Base-by-base conservation (phyloP, 2,113 vertebrate species). In the Sphaerodactylus townsendi region DNA sequence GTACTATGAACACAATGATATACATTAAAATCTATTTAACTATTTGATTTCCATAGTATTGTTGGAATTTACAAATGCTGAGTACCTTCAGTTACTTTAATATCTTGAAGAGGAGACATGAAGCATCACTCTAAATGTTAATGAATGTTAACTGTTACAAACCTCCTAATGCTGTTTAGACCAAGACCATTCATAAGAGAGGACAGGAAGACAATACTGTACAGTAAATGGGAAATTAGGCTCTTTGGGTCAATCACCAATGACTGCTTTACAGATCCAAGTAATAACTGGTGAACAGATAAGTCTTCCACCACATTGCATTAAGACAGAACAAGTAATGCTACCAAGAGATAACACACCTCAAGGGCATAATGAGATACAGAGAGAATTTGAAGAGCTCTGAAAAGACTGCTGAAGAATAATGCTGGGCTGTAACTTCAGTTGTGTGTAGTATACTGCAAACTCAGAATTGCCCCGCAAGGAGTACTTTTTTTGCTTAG, bases 261-360 rank as follows among this genome's bases (percentile, higher is more conserved):
- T 82, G 86, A 69, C 65, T 80, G 85, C 82, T 92, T 85, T 48
- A 68, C 3, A 86, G 92, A 92, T 91, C 78, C 86, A 89, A 90
- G 79, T 77, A 92, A 87, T 81, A 86, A 81, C 88, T 70, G 79
- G 90, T 92, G 95, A 95, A 94, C 93, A 95, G 91, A 93, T 94
- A 94, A 94, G 91, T 93, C 90, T 88, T 5, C 73, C 10, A 1
- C 70, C 2, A 2, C 78, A n/a, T 90, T 71, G 89, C 85, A 84
- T 74, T 68, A 44, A 88, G 88, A 84, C 77, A 87, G 85, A 92
- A 78, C 79, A 86, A 90, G 88, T 89, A 89, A 19, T 88, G 91
- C 75, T 78, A 53, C 89, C 8, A 73, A 87, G 90, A 92, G 89
- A 91, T 87, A 93, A 88, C 78, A 50, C 73, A 59, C 85, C 84